A percentile compares a stretch with the other conserved stretches of the same genome.
phyloP scores from a whole-genome alignment of 2,113 vertebrate genomes.

The Caretta caretta region DNA sequence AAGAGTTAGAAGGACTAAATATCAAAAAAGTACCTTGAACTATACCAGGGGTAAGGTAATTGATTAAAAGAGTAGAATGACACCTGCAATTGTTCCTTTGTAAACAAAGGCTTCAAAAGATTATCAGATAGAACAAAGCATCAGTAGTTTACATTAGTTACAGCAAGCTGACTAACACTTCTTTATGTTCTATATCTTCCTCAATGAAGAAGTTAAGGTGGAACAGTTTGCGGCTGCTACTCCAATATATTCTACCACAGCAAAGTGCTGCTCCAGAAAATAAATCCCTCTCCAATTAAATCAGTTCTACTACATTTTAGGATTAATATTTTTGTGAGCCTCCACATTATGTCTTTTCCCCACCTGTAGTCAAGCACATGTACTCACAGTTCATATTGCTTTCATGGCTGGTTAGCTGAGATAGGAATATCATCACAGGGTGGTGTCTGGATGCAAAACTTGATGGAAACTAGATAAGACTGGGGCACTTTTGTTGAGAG shows the following conservation, averaged over 20 bases:
- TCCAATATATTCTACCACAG: background rate
- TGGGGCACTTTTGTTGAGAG: background rate
- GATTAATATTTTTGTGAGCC: background rate
- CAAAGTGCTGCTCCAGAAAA: background rate
- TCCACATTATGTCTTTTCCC: background rate
- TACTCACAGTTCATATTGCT: background rate
- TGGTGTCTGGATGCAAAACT: background rate
- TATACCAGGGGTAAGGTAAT: background rate
- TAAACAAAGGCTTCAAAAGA: conserved; percentile 34
- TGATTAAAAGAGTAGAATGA: background rate
- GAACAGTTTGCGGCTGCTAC: background rate
- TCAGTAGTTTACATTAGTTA: background rate
- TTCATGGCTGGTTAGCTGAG: background rate
- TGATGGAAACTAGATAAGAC: background rate
- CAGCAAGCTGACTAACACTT: background rate
- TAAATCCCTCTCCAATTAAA: background rate
- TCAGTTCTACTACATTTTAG: background rate
- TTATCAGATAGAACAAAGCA: background rate
- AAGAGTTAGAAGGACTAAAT: background rate
- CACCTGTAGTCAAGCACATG: background rate
- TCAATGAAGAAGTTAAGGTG: background rate
- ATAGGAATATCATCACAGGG: background rate
- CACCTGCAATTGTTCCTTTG: background rate
- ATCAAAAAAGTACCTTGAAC: background rate
- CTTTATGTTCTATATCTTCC: background rate